phyloP scores from a whole-genome alignment of 2,797 vertebrate genomes.

The Chaunax sp. region DNA sequence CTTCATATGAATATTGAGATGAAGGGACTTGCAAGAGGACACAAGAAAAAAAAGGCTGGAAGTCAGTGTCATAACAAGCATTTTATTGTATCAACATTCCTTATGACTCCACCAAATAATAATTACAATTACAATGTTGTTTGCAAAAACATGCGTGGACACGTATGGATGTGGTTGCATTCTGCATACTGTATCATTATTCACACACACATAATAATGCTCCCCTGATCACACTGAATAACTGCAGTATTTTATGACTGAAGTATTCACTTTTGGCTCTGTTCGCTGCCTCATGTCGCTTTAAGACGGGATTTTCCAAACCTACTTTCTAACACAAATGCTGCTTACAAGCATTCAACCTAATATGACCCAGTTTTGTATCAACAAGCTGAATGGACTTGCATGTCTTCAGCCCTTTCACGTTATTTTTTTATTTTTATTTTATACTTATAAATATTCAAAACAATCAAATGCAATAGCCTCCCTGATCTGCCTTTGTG shows the following conservation, averaged over 20 bases:
- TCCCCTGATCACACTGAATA: neutral
- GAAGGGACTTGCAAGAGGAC: neutral
- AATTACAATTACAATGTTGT: too few species aligned
- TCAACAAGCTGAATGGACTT: conserved; percentile 46
- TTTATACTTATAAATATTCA: conserved; percentile 58
- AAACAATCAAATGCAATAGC: conserved; percentile 58
- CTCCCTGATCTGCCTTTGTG: conserved; percentile 14
- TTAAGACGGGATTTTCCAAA: conserved; percentile 4
- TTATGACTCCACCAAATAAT: too few species aligned
- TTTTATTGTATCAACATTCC: neutral
- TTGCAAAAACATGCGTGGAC: too few species aligned
- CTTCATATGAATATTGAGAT: neutral
- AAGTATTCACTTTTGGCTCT: neutral
- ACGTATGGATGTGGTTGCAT: too few species aligned
- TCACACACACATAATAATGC: neutral
- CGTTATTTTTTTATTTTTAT: conserved; percentile 41
- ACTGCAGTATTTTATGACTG: neutral
- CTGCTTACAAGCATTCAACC: conserved; percentile 7
- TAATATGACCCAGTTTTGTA: conserved; percentile 10
- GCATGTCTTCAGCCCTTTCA: conserved; percentile 35
- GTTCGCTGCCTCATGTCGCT: neutral
- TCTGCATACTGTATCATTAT: too few species aligned
- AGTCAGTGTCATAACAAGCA: neutral
- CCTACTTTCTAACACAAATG: conserved; percentile 26
- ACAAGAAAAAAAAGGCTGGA: neutral